phyloP scores from a whole-genome alignment of 2,888 invertebrate genomes.

The Lingula anatina region DNA sequence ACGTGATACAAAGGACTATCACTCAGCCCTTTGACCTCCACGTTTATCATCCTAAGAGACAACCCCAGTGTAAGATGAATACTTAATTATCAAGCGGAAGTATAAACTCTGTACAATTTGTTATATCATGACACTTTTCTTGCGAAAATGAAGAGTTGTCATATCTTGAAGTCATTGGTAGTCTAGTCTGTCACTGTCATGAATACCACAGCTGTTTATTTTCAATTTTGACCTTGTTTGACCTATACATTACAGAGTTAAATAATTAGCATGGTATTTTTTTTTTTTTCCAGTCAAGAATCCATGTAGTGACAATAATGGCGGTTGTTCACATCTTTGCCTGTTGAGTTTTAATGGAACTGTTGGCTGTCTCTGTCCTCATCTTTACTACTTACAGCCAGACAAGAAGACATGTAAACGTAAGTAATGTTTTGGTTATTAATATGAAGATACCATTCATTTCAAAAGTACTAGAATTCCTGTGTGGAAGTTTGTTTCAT shows the following conservation, averaged over 20 bases:
- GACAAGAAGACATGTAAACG: slow-evolving; percentile 67
- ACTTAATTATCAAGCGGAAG: neutral
- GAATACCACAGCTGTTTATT: too few species aligned
- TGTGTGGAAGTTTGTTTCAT: too few species aligned
- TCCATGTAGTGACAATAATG: slow-evolving; percentile 69
- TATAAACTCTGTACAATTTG: too few species aligned
- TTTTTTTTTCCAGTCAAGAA: slow-evolving; percentile 58
- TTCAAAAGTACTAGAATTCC: too few species aligned
- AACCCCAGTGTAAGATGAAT: slow-evolving; percentile 61
- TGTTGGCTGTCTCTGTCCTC: slow-evolving; percentile 76
- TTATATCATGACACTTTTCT: too few species aligned
- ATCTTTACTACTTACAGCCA: slow-evolving; percentile 71
- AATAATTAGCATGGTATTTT: too few species aligned
- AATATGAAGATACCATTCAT: too few species aligned
- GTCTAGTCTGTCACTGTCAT: too few species aligned
- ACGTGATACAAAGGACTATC: slow-evolving; percentile 73
- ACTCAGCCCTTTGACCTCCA: slow-evolving; percentile 89
- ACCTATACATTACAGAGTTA: too few species aligned
- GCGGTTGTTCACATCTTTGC: slow-evolving; percentile 82
- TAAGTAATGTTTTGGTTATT: slow-evolving; percentile 46
- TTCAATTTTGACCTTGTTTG: too few species aligned
- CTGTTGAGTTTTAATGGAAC: slow-evolving; percentile 62
- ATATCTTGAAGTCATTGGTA: slow-evolving; percentile 29
- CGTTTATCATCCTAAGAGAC: slow-evolving; percentile 72
- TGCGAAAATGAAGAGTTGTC: too few species aligned